Conservation (phyloP, 1,140 invertebrate genomes). For the Aphis craccivora region DNA sequence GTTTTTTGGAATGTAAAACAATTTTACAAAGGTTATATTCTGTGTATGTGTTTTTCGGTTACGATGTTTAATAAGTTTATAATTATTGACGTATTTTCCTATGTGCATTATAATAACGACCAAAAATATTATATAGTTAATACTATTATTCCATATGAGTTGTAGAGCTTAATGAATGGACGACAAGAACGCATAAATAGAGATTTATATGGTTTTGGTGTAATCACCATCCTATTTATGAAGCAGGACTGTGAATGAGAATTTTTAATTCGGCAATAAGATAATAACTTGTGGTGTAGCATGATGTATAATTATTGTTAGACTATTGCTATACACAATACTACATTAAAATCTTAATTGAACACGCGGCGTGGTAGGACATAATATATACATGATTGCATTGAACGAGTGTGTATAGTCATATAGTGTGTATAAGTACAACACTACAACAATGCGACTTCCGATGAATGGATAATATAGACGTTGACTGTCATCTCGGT, state of each 20-base stretch:
- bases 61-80: not conserved
- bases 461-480: slow-evolving; percentile 37
- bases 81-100: not conserved
- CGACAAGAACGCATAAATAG: slow-evolving; percentile 20
- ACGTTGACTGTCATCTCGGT: slow-evolving; percentile 17
- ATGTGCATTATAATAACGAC: not conserved
- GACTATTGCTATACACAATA: not conserved
- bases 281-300: not conserved
- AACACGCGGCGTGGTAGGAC: not conserved
- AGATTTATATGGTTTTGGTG: slow-evolving; percentile 34
- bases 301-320: not conserved
- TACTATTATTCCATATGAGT: not conserved
- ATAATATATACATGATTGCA: not conserved
- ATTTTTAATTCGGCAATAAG: slow-evolving; percentile 36
- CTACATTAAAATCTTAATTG: slow-evolving; percentile 33
- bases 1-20: not conserved
- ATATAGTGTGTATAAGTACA: not conserved
- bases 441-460: slow-evolving; percentile 38
- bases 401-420: not conserved
- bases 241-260: not conserved
- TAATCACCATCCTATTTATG: not conserved
- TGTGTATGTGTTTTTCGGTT: not conserved
- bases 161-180: not conserved
- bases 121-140: not conserved
- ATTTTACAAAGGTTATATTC: not conserved